Base-by-base conservation (phyloP, 2,113 vertebrate genomes). In the Ictalurus furcatus region DNA sequence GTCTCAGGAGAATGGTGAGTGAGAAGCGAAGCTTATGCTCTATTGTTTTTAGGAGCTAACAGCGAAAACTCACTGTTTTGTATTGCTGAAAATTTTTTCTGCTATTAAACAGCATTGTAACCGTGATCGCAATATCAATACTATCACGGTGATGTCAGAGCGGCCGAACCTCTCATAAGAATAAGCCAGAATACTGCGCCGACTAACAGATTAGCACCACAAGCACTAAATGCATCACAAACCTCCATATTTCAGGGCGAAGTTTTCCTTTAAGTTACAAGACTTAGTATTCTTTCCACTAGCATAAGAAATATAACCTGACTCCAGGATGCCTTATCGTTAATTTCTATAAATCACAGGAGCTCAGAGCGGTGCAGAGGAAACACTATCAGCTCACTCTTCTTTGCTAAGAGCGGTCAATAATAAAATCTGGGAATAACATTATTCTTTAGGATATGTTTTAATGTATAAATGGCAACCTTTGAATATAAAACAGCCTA, bases 281-380 rank as follows among this genome's bases (percentile, higher is more conserved):
- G 87, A 87, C 88, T 56, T 65, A 89, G 91, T 84, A 88, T 89
- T 92, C 90, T 90, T 89, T 93, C 90, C 89, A 93, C 92, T 90
- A 93, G 88, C 88, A 89, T 85, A 82, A 88, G 90, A 80, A 91
- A 93, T 89, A 90, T 74, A 91, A 92, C 89, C 90, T 80, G 81
- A 88, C 88, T 93, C 89, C 87, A 90, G 87, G 88, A 89, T 85
- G 65, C 84, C 88, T 90, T 87, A 61, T 92, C 56, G 88, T 91
- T 90, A 56, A 85, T 92, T 92, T 92, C 87, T 71, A 85, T 87
- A 85, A 86, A 92, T 91, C 85, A 81, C 4, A 80, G 74, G 73
- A 67, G 84, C 59, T 86, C 54, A 5, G 87, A 73, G 82, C 0
- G 67, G 34, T 34, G 28, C 59, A 90, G 91, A 87, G 73, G 87